Base-by-base conservation (phyloP, 2,888 invertebrate genomes). In the Pilophorus perplexus region DNA sequence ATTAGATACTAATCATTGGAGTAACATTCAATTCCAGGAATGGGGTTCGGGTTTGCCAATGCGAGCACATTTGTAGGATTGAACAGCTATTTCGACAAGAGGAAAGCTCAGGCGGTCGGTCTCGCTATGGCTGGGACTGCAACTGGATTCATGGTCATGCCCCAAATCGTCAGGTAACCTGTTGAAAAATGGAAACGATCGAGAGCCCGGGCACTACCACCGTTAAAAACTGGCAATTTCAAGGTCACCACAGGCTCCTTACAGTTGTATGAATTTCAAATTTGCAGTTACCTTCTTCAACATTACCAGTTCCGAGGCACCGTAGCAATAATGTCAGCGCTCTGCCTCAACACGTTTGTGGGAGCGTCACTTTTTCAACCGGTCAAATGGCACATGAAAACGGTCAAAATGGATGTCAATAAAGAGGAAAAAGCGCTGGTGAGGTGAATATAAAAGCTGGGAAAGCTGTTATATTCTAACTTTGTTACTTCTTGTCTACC, bases 101-200 rank as follows among this genome's bases (percentile, higher is more conserved):
- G 80, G 74, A 84, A 86, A 72, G 85, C 85, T 68, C 81, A 85
- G 40, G 89, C 89, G n/a, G 87, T 88, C 64, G 88, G 88, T 1
- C 78, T 88, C 27, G 84, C 88, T 0, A 82, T 88, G 78, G 87
- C 87, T 23, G 89, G 89, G 65, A 87, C 88, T 70, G 87, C 88
- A 68, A 77, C 88, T 23, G 89, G 89, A 2, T 87, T 88, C 75
- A 85, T 87, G 76, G 75, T 87, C 68, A 85, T 89, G 81, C 89
- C 89, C 2, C 86, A 86, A 74, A 78, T 87, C 71, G 84, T 88
- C 66, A 72, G 74, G 44, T 72, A 55, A 59, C n/a, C 5, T 5
- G 16, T 33, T 33, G 33, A 33, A 6, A 33, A 33, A 33, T 33
- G 12, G 12, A 33, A 33, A 33, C 12, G 33, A 10, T 33, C 33